Evolutionary conservation across 92 coral and sea anemone species (phyloP).

Genomic region (Porites cylindrica): DNA sequence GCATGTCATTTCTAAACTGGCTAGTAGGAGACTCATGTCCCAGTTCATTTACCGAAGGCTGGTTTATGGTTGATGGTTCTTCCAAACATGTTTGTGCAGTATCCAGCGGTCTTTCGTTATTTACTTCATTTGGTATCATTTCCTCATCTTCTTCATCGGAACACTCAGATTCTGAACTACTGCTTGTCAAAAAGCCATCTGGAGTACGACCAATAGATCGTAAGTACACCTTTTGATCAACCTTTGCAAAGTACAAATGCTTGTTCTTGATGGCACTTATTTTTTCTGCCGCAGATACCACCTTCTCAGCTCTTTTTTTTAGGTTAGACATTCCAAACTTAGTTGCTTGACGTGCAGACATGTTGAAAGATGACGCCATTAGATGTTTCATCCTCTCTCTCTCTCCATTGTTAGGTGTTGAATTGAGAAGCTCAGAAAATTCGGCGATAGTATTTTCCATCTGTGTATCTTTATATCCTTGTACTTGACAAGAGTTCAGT

Average conservation of each 20-base stretch:
- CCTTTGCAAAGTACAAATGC: constrained; percentile 40
- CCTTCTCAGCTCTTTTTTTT: constrained; percentile 51
- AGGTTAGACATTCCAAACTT: constrained; percentile 34
- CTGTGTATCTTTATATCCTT: neutral
- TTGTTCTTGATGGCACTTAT: constrained; percentile 27
- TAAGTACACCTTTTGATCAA: constrained; percentile 51
- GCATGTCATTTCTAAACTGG: no score
- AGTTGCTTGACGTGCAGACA: constrained; percentile 50
- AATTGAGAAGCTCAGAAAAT: constrained; percentile 25
- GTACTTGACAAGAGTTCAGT: constrained; percentile 30
- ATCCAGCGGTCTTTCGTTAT: neutral
- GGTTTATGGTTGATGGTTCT: no score
- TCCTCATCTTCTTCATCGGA: constrained; percentile 34
- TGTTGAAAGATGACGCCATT: constrained; percentile 42
- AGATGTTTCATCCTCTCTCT: constrained; percentile 54
- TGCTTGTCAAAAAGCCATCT: constrained; percentile 49
- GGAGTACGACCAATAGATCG: constrained; percentile 45
- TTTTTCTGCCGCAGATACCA: constrained; percentile 19
- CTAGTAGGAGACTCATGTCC: no score
- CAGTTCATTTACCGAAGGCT: no score
- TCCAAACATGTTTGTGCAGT: no score
- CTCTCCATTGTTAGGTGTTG: constrained; percentile 50
- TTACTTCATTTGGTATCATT: neutral
- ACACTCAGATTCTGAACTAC: constrained; percentile 57
- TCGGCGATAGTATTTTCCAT: constrained; percentile 35